Percentiles rank a stretch among this genome's conserved stretches.
These are phyloP conservation scores for Galerucella nymphaeae DNA, from an alignment of 2,888 invertebrate species.

Conservation along the genomic window DNA sequence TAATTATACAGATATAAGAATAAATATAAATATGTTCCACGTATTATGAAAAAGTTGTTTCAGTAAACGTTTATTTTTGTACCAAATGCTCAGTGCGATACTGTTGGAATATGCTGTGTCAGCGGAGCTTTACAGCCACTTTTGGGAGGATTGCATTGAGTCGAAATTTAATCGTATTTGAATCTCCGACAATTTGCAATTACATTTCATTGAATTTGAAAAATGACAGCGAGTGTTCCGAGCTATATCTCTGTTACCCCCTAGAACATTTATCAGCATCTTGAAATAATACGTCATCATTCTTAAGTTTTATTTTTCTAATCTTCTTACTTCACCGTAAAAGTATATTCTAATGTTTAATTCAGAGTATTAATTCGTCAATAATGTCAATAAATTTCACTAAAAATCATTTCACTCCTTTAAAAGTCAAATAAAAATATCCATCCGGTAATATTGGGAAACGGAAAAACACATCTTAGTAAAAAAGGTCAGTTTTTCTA, in stretches of 20 bases:
- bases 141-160: slow-evolving; percentile 33
- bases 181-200: slow-evolving; percentile 42
- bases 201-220: slow-evolving; percentile 35
- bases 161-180: slow-evolving; percentile 38
- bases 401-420: no score
- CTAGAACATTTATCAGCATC: slow-evolving; percentile 24
- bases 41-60: no score
- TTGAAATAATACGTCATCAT: slow-evolving; percentile 1
- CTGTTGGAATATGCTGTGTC: slow-evolving; percentile 30
- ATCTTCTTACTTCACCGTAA: no score
- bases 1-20: no score
- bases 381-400: no score
- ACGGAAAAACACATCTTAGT: background rate
- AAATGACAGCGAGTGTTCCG: slow-evolving; percentile 32
- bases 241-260: slow-evolving; percentile 18
- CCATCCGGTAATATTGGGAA: no score
- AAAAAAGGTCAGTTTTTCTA: background rate
- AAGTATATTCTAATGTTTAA: no score
- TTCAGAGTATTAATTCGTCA: no score
- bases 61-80: background rate
- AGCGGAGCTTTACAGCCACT: slow-evolving; percentile 32
- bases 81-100: background rate
- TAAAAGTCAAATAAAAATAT: no score
- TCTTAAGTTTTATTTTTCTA: no score
- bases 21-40: no score